Evolutionary conservation across 2,797 vertebrate genomes (phyloP).

Genomic region (Mycteria americana): DNA sequence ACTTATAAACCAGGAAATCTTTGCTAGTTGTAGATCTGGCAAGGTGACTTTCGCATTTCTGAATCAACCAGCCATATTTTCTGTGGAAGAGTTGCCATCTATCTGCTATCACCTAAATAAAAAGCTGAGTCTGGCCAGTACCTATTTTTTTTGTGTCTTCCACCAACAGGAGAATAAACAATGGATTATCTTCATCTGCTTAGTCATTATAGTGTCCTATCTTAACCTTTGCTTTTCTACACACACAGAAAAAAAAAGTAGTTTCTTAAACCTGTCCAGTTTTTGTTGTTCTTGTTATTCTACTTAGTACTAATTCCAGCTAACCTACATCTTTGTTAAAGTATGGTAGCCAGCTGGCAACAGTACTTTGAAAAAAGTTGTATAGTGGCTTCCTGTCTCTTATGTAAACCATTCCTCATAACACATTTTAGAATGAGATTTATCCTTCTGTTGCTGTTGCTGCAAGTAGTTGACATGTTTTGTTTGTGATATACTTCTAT

Average conservation of each 20-base stretch:
- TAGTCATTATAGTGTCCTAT: neutral
- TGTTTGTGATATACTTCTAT: neutral
- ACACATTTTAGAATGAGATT: neutral
- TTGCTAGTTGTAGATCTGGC: neutral
- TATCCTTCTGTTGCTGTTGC: neutral
- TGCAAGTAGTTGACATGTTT: neutral
- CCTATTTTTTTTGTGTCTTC: neutral
- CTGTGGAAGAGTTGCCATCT: slow-evolving; percentile 14
- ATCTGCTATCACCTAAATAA: neutral
- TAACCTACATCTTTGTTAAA: neutral
- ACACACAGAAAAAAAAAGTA: neutral
- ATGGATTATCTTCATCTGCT: neutral
- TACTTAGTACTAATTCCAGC: neutral
- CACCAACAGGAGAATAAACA: neutral
- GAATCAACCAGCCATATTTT: slow-evolving; percentile 4
- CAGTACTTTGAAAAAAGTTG: neutral
- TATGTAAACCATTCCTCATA: accelerated
- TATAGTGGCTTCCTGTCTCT: neutral
- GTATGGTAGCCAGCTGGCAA: neutral
- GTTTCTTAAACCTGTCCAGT: neutral
- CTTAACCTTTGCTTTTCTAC: neutral
- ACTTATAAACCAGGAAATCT: neutral
- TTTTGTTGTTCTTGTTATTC: neutral
- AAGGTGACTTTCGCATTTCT: slow-evolving; percentile 36
- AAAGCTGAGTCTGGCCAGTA: neutral